phyloP scores from a whole-genome alignment of 2,113 vertebrate genomes.

The Paracanthobrama guichenoti region DNA sequence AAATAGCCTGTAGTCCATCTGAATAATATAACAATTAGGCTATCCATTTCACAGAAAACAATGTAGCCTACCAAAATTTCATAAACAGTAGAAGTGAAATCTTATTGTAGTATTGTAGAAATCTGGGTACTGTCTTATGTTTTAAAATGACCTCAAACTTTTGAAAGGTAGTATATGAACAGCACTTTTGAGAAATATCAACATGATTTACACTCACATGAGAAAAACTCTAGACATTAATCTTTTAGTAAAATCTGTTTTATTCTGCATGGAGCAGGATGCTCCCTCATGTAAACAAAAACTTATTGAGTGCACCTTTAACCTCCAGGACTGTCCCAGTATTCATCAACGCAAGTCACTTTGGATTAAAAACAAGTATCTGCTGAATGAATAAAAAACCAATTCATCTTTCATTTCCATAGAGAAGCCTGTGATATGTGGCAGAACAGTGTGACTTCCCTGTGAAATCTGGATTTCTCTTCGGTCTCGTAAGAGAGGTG shows the following conservation, averaged over 20 bases:
- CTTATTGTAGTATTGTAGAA: no score
- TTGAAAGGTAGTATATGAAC: neutral
- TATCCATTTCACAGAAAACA: no score
- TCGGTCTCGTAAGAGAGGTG: constrained; percentile 16
- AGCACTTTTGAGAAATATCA: neutral
- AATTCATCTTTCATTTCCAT: constrained; percentile 32
- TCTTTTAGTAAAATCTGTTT: constrained; percentile 9
- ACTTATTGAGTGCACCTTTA: neutral
- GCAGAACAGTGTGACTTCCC: neutral
- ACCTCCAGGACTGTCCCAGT: neutral
- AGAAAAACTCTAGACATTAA: constrained; percentile 5
- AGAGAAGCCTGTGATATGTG: constrained; percentile 33
- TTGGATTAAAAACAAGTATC: constrained; percentile 1
- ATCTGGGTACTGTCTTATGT: no score
- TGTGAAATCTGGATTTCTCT: constrained; percentile 35
- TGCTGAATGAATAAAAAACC: constrained; percentile 30
- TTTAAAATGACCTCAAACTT: neutral
- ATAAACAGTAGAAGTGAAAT: no score
- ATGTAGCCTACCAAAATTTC: no score
- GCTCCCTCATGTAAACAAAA: neutral
- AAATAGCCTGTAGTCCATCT: no score
- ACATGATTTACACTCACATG: neutral
- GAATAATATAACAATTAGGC: no score
- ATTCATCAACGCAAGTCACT: neutral
- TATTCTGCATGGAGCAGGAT: neutral